Percentiles rank a stretch among this genome's conserved stretches.
Conservation (phyloP, 1,140 invertebrate species). For the Adelges cooleyi region DNA sequence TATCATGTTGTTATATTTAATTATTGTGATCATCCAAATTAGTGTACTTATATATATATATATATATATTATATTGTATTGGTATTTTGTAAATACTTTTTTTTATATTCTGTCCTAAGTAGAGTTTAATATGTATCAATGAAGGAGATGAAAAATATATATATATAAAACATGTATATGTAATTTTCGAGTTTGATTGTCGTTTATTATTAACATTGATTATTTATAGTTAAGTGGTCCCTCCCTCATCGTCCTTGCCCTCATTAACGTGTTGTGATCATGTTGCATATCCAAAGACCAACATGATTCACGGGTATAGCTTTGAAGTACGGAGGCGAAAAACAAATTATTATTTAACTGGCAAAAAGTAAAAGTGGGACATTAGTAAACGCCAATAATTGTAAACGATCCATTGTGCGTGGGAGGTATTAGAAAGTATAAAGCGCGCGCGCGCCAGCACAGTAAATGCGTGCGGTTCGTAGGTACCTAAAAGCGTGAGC, state of each 20-base stretch:
- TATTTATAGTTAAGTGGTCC: no score
- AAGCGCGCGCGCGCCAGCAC: neutral
- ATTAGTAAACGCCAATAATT: neutral
- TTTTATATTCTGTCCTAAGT: slow-evolving; percentile 29
- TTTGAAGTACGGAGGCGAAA: neutral
- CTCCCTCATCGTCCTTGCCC: slow-evolving; percentile 7
- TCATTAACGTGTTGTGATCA: neutral
- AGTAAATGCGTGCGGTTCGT: neutral
- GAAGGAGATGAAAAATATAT: slow-evolving; percentile 21
- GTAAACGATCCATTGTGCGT: slow-evolving; percentile 16
- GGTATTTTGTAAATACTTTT: slow-evolving; percentile 29
- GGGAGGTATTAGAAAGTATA: slow-evolving; percentile 22
- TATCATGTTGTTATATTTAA: slow-evolving; percentile 29
- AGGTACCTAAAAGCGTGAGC: neutral
- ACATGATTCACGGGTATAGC: neutral
- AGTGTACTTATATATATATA: slow-evolving; percentile 28
- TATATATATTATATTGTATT: slow-evolving; percentile 21
- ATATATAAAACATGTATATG: slow-evolving; percentile 25
- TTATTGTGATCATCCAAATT: slow-evolving; percentile 28
- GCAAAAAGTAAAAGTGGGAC: slow-evolving; percentile 27
- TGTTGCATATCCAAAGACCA: no score
- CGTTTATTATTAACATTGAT: neutral
- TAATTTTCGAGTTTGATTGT: neutral
- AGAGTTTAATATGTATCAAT: slow-evolving; percentile 18
- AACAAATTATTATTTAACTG: slow-evolving; percentile 4